Evolutionary conservation across 2,888 invertebrate genomes (phyloP).

Genomic region (Epinotia ramella): DNA sequence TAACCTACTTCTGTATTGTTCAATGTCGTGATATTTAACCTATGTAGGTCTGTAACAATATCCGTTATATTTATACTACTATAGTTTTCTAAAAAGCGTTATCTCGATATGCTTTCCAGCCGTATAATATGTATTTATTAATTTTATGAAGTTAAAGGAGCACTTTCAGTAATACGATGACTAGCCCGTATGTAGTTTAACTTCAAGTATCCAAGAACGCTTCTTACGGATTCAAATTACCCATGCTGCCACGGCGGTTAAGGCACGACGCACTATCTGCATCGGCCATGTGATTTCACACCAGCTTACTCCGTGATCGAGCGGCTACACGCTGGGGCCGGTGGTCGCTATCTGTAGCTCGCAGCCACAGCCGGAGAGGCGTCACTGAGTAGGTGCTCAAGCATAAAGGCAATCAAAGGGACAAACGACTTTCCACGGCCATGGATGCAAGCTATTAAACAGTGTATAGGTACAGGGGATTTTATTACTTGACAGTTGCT

Average conservation of each 20-base stretch:
- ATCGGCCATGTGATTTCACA: constrained; percentile 19
- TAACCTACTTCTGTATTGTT: too few relatives aligned
- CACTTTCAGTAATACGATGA: too few relatives aligned
- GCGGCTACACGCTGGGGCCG: background rate
- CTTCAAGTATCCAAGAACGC: background rate
- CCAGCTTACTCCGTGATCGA: constrained; percentile 31
- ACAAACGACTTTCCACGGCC: too few relatives aligned
- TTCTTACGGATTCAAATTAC: constrained; percentile 2
- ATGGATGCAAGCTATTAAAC: background rate
- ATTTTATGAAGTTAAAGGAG: too few relatives aligned
- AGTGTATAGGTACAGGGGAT: too few relatives aligned
- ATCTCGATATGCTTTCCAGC: too few relatives aligned
- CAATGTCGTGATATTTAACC: too few relatives aligned
- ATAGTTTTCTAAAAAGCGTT: too few relatives aligned
- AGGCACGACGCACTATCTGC: background rate
- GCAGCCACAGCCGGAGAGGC: constrained; percentile 8
- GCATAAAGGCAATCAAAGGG: constrained; percentile 8
- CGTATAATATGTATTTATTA: too few relatives aligned
- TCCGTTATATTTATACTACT: background rate
- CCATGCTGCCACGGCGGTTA: background rate
- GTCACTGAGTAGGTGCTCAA: constrained; percentile 3
- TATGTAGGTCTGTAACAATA: background rate
- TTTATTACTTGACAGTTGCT: too few relatives aligned
- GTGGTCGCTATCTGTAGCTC: constrained; percentile 8
- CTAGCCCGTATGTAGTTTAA: too few relatives aligned